A percentile compares a stretch with the other conserved stretches of the same genome.
Conservation (phyloP, 2,797 vertebrate genomes). For the Scolopax bukidnonensis region DNA sequence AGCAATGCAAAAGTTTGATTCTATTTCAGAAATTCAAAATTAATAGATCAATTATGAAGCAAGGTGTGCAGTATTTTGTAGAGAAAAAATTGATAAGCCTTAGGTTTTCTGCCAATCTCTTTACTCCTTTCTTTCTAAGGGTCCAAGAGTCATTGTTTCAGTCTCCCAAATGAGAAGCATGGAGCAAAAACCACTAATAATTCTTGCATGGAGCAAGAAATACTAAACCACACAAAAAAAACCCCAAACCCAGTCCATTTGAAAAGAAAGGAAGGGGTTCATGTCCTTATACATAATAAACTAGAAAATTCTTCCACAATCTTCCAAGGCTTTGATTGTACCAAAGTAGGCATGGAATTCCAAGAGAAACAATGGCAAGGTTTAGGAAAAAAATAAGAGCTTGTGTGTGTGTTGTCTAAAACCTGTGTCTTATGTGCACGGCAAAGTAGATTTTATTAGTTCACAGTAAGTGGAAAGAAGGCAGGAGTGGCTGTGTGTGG, state of each 20-base stretch:
- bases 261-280: not conserved
- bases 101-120: not conserved
- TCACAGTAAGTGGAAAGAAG: not conserved
- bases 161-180: not conserved
- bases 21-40: slow-evolving; percentile 63
- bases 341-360: not conserved
- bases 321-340: not conserved
- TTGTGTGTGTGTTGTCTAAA: not conserved
- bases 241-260: not conserved
- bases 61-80: not conserved
- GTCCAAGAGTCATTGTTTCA: not conserved
- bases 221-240: not conserved
- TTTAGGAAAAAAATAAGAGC: not conserved
- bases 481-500: too few relatives aligned
- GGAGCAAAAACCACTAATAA: not conserved
- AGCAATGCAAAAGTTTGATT: slow-evolving; percentile 80
- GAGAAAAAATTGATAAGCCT: not conserved
- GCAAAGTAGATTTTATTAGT: not conserved
- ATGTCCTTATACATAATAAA: not conserved
- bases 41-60: slow-evolving; percentile 14
- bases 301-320: not conserved
- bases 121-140: not conserved
- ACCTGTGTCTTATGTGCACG: not conserved
- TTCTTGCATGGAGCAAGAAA: not conserved
- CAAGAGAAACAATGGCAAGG: not conserved